Evolutionary conservation across 2,797 vertebrate species (phyloP), one percentile per base, ranked within the genome.

Genomic region (Falco columbarius): DNA sequence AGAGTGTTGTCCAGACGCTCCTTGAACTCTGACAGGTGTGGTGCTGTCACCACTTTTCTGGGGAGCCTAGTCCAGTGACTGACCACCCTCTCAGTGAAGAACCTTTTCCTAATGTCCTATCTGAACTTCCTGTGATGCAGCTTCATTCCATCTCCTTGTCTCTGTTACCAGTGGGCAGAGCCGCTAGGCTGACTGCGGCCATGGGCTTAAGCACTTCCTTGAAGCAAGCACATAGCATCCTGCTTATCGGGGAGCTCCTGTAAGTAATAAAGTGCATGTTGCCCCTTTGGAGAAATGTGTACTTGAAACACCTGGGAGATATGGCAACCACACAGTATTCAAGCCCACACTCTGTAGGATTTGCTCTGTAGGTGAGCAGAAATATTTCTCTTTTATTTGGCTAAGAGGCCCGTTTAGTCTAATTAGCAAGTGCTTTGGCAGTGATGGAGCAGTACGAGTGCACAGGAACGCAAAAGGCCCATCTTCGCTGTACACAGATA

Each of bases 391-490:
- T 88, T 63, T 84, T 92, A 51, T 58, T 91, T 74, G 72, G 40
- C 70, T 76, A 91, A 65, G 75, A 63, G 62, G 68, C 52, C 49
- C 70, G 36, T 94, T 96, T 92, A 82, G 67, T 67, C 71, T 95
- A 91, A 94, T 96, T 93, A 67, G 42, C n/a, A 90, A 79, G 30
- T 1, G 4, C 52, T 73, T 73, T 72, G 84, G 92, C 81, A 89
- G 20, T n/a, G 55, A 80, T 87, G 55, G 80, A 77, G 68, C 75
- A 76, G 14, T 91, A 55, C 72, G 59, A 83, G 61, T 58, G 66
- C 36, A 55, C 27, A 87, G 72, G 79, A 97, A 80, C 0, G 21
- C 62, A 81, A 82, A 95, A 93, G 86, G 21, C 76, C 55, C 47
- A 55, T 93, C 77, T 86, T 82, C 47, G 26, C 66, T 61, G 55